Conservation (phyloP, 2,797 vertebrate genomes). For the Fratercula arctica region DNA sequence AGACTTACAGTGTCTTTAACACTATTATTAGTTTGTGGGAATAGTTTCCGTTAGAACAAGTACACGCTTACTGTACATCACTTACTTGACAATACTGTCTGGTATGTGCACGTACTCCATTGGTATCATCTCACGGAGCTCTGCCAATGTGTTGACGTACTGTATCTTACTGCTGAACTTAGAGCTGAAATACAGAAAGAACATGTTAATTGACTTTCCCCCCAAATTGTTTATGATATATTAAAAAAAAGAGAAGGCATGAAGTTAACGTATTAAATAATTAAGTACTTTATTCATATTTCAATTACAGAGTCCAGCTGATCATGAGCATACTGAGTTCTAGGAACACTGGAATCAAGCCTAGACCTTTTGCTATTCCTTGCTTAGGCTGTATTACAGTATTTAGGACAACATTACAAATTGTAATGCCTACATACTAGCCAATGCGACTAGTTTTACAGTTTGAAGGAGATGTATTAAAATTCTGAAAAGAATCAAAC, state of each 20-base stretch:
- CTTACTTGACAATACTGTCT: slow-evolving; percentile 91
- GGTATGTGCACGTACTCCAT: slow-evolving; percentile 93
- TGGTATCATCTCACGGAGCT: slow-evolving; percentile 88
- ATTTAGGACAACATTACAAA: not conserved
- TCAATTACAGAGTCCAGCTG: not conserved
- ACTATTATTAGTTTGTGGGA: not conserved
- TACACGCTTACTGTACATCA: not conserved
- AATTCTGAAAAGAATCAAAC: not conserved
- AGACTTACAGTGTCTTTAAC: not conserved
- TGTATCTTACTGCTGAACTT: slow-evolving; percentile 97
- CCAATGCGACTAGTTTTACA: not conserved
- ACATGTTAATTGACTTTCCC: not conserved
- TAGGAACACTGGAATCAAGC: not conserved
- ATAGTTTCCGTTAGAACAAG: not conserved
- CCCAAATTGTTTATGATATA: not conserved
- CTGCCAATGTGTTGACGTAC: slow-evolving; percentile 86
- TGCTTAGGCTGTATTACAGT: not conserved
- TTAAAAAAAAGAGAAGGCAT: not conserved
- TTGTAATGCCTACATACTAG: not conserved
- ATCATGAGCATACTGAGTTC: not conserved
- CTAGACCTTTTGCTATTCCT: not conserved
- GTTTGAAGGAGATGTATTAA: not conserved
- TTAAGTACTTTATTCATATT: not conserved
- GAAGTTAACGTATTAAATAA: not conserved
- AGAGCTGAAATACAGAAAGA: slow-evolving; percentile 78